Evolutionary conservation across 1,140 invertebrate species (phyloP), one percentile per base, ranked within the genome.

Genomic region (Drosophila tsacasi): DNA sequence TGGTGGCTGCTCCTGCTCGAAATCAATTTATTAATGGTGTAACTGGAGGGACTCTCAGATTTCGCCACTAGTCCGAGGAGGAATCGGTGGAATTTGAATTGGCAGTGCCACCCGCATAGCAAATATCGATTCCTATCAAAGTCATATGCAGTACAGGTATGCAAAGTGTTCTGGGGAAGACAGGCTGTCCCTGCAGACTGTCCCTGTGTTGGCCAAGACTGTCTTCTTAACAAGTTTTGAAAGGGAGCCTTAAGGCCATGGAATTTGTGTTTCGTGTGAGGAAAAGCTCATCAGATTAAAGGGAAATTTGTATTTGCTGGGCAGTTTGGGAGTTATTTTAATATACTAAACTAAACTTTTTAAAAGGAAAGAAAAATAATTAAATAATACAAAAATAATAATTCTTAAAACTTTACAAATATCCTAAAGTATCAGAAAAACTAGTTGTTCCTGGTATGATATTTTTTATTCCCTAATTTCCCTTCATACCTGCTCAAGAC

Each of bases 111-210:
- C 68, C 68, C 65, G 66, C 66, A 72, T 73, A 19, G 37, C 55
- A 71, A 73, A 73, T 73, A 73, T 73, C 69, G 69, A 73, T 73
- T 25, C 69, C 19, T 60, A 73, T 73, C 69, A 46, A 61, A 67
- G 63, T 71, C 67, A 73, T 72, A 73, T 75, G 40, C 57, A 55
- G 52, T 19, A 37, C 12, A 76, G 37, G 68, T 75, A 76, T 76
- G 61, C 72, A 76, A 76, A 76, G 73, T 76, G 46, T 66, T 76
- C 73, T 32, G 19, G 68, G 8, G 72, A 76, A 65, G 23, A 72
- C 8, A 35, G 32, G 32, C 32, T 12, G 10, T 12, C 5, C 32
- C 32, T 32, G 27, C 4, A 49, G 40, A 5, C 50, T 32, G 35
- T 8, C 54, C 4, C 5, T 2, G 27, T 59, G 37, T 65, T 67